Percentiles rank a stretch among this genome's conserved stretches.
phyloP scores from a whole-genome alignment of 2,113 vertebrate genomes.

The western clawed frog (Xenopus tropicalis) region UCB_Xtro_10.0 CM004443.2:125790501-125791000 shows the following conservation, averaged over 20 bases:
- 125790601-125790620: conserved; percentile 35
- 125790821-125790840: conserved; percentile 20
- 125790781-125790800: conserved; percentile 23
- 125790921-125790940: no score
- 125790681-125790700: conserved; percentile 41
- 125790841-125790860: background rate
- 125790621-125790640: conserved; percentile 24
- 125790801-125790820: conserved; percentile 27
- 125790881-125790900: background rate
- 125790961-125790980: no score
- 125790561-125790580: conserved; percentile 16
- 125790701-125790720: conserved; percentile 31
- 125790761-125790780: conserved; percentile 24
- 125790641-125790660: conserved; percentile 35
- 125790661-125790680: conserved; percentile 40
- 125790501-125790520: conserved; percentile 7
- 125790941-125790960: no score
- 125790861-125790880: background rate
- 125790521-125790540: conserved; percentile 3
- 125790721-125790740: conserved; percentile 38
- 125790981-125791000: no score
- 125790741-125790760: conserved; percentile 2
- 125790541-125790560: background rate
- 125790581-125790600: conserved; percentile 24
- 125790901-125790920: no score